A percentile compares a stretch with the other conserved stretches of the same genome.
Evolutionary conservation across 2,113 vertebrate genomes (phyloP).

Genomic region (Myodes glareolus): DNA sequence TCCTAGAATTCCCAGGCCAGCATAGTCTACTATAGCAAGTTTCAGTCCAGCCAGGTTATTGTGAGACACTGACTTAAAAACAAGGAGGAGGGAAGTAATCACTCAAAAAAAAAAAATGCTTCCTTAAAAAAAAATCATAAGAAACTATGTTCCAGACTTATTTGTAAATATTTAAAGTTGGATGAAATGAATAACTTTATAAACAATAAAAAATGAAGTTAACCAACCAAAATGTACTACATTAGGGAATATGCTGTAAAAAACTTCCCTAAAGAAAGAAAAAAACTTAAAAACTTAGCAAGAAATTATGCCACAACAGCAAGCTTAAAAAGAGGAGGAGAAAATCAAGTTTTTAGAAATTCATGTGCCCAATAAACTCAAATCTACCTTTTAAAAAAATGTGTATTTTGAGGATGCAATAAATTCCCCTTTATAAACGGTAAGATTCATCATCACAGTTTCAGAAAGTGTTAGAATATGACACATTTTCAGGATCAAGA

Average conservation of each 20-base stretch:
- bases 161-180: conserved; percentile 28
- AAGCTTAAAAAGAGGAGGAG: neutral
- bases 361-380: neutral
- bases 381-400: neutral
- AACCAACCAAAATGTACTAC: neutral
- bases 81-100: neutral
- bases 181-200: conserved; percentile 3
- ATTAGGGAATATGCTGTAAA: conserved; percentile 24
- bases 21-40: neutral
- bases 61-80: neutral
- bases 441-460: conserved; percentile 73
- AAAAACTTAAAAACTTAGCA: conserved; percentile 10
- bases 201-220: neutral
- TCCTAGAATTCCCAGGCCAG: neutral
- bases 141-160: conserved; percentile 9
- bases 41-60: neutral
- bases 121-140: neutral
- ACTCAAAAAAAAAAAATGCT: neutral
- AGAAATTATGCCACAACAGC: conserved; percentile 35
- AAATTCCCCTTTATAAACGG: conserved; percentile 33
- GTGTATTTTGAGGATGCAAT: conserved; percentile 42
- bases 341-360: conserved; percentile 39
- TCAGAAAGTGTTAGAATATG: conserved; percentile 75
- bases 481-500: conserved; percentile 52
- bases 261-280: conserved; percentile 11